These are phyloP conservation scores for Drosophila lacicola DNA, from an alignment of 2,888 invertebrate species.

Conservation along the genomic window DNA sequence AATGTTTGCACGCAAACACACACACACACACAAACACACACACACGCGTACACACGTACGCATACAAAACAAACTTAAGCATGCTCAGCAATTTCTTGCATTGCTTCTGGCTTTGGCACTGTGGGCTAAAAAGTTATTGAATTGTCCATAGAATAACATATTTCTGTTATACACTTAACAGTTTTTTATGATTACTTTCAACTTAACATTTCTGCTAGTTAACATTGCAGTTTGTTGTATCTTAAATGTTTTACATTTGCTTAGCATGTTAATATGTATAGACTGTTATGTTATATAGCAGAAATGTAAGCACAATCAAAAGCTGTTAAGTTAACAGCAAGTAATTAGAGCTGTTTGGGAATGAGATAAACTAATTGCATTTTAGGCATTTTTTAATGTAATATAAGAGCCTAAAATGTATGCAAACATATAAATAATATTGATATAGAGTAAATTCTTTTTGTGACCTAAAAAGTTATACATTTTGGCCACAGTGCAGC, in stretches of 20 bases:
- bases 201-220: background rate
- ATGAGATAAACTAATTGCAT: background rate
- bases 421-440: too few species aligned
- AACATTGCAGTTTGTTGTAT: background rate
- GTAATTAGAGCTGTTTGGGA: background rate
- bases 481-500: slow-evolving; percentile 1
- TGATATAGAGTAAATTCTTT: too few species aligned
- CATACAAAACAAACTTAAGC: slow-evolving; percentile 6
- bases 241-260: background rate
- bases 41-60: slow-evolving; percentile 6
- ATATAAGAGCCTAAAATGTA: too few species aligned
- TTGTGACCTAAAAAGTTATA: background rate
- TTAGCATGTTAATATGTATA: background rate
- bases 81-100: slow-evolving; percentile 10
- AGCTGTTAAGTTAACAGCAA: slow-evolving; percentile 5
- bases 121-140: slow-evolving; percentile 4
- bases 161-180: background rate
- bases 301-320: background rate
- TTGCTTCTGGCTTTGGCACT: slow-evolving; percentile 1
- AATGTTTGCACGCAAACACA: slow-evolving; percentile 40
- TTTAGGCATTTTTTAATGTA: background rate
- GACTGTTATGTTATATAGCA: background rate
- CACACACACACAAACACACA: slow-evolving; percentile 8
- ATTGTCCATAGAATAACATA: too few species aligned
- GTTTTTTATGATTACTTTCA: background rate